Base-by-base conservation (phyloP, 2,113 vertebrate species). In the Gasterosteus aculeatus region DNA sequence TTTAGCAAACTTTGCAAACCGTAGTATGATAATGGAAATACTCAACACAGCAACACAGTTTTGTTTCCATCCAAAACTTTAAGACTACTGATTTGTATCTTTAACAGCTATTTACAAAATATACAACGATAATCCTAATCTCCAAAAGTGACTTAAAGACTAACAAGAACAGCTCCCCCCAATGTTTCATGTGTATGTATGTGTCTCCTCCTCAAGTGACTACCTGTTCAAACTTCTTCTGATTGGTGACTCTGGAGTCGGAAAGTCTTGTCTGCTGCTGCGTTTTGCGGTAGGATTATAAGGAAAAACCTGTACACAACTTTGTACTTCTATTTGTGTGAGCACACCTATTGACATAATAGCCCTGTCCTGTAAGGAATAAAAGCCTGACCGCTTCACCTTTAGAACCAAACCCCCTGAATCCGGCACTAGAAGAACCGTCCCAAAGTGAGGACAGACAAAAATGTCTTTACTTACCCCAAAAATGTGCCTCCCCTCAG, bases 211-310 rank as follows among this genome's bases (percentile, higher is more conserved):
- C 42, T 72, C 87, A 91, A 99, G 98, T 94, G 98, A 99, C 93
- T 99, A 99, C 93, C 95, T 99, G 93, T 99, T 99, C 95, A 99
- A 99, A 92, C 95, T 99, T 75, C 96, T 99, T 87, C 95, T 99
- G 89, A 99, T 99, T 84, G 98, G 98, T 47, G 98, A 99, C 92
- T 99, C 98, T 54, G 98, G 98, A 70, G 97, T 99, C 69, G 97
- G 98, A 85, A 99, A 99, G 92, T 99, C 98, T 79, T 99, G 97
- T 93, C 96, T 99, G 90, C 95, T 99, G 44, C 95, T 99, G 85
- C 96, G 98, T 87, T 99, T 99, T 92, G 96, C 97, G 89, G 97
- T 99, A 96, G 91, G 96, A 93, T 19, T 41, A 5, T 0, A 7
- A 41, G 8, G 77, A 39, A 18, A 61, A 11, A 59, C 42, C 44